Evolutionary conservation across 2,888 invertebrate species (phyloP).

Genomic region (Homarus gammarus): DNA sequence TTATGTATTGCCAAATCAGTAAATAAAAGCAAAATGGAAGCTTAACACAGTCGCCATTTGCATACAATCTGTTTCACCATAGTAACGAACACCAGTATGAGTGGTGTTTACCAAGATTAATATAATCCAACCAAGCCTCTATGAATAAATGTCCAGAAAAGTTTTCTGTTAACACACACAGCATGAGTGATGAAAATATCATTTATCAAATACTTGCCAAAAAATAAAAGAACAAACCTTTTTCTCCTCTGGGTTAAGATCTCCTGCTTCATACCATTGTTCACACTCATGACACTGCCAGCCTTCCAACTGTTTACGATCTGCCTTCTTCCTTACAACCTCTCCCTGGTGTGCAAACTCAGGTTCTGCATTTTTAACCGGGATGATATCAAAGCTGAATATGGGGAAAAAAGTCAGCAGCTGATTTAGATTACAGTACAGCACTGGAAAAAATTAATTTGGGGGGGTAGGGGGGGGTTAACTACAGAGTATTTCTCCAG

Average conservation of each 20-base stretch:
- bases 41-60: no score
- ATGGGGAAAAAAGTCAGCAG: not conserved
- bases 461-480: no score
- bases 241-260: slow-evolving; percentile 31
- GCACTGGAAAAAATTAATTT: no score
- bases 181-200: no score
- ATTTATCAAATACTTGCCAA: not conserved
- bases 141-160: not conserved
- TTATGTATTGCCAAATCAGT: no score
- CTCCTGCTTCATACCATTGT: slow-evolving; percentile 57
- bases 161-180: not conserved
- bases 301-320: slow-evolving; percentile 47
- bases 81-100: not conserved
- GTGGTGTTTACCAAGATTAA: not conserved
- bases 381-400: slow-evolving; percentile 60
- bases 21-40: no score
- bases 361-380: slow-evolving; percentile 16
- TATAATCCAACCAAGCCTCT: not conserved
- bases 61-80: no score
- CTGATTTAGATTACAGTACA: no score
- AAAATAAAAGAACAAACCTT: slow-evolving; percentile 32
- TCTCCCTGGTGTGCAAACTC: slow-evolving; percentile 49
- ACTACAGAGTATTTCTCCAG: no score
- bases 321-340: slow-evolving; percentile 57
- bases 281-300: slow-evolving; percentile 67